phyloP scores from a whole-genome alignment of 2,113 vertebrate genomes.

The Neolamprologus kungweensis region DNA sequence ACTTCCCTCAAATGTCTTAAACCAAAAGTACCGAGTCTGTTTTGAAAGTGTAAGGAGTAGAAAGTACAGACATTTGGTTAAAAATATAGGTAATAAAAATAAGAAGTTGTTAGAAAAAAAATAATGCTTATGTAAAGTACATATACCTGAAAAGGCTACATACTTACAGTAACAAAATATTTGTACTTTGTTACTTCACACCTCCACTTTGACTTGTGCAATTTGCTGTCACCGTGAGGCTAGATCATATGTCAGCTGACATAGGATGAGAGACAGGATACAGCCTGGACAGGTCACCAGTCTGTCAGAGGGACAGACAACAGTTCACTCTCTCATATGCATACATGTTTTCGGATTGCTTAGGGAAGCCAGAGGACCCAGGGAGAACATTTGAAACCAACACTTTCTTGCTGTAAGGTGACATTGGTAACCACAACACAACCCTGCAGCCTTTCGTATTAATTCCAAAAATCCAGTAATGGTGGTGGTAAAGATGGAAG shows the following conservation, averaged over 20 bases:
- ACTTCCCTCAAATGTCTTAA: not conserved
- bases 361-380: not conserved
- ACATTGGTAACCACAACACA: not conserved
- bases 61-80: not conserved
- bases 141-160: not conserved
- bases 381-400: not conserved
- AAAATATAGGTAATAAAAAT: not conserved
- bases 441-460: not conserved
- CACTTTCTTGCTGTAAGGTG: not conserved
- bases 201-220: not conserved
- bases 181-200: not conserved
- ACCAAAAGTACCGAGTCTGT: not conserved
- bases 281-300: not conserved
- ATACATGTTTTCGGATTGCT: not conserved
- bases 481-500: not conserved
- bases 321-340: not conserved
- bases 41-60: not conserved
- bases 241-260: not conserved
- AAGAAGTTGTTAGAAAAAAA: not conserved
- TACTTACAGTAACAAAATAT: not conserved
- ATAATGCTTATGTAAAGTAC: rapidly evolving
- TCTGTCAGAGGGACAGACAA: not conserved
- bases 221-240: not conserved
- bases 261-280: not conserved
- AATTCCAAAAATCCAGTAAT: not conserved